Percentiles rank a stretch among this genome's conserved stretches.
phyloP scores from a whole-genome alignment of 2,113 vertebrate species.

The Chionodraco myersi region DNA sequence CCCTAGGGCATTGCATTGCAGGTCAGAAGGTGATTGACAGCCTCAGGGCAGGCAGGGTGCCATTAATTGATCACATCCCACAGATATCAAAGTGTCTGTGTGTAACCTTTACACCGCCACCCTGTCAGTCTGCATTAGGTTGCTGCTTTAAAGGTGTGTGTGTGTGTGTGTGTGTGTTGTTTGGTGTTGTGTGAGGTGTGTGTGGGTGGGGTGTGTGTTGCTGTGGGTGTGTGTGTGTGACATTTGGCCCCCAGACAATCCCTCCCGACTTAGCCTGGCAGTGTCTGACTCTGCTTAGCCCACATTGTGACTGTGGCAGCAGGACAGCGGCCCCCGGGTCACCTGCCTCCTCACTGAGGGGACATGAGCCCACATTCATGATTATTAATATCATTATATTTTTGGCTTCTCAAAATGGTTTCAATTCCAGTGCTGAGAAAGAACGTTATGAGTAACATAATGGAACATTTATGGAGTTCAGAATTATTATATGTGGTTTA shows the following conservation, averaged over 20 bases:
- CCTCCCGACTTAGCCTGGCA: constrained; percentile 67
- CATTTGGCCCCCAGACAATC: constrained; percentile 73
- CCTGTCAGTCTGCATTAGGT: constrained; percentile 15
- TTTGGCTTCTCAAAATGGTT: no score
- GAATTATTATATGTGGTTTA: no score
- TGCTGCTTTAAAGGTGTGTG: background rate
- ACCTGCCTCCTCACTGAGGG: constrained; percentile 2
- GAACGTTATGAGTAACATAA: no score
- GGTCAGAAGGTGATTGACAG: background rate
- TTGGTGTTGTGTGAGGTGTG: no score
- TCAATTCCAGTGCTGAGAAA: no score
- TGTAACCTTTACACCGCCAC: background rate
- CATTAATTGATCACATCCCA: background rate
- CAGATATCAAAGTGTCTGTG: background rate
- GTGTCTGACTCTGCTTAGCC: constrained; percentile 41
- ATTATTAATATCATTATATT: no score
- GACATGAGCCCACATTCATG: background rate
- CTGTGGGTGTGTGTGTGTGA: background rate
- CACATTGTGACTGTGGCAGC: constrained; percentile 21
- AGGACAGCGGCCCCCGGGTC: constrained; percentile 31
- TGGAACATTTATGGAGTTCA: no score
- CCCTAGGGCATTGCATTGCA: background rate
- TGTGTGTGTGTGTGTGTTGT: no score
- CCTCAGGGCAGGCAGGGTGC: background rate
- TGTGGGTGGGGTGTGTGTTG: background rate